Percentiles rank a stretch among this genome's conserved stretches.
These are phyloP conservation scores for Argyresthia albistria DNA, from an alignment of 2,888 invertebrate species.

Conservation along the genomic window DNA sequence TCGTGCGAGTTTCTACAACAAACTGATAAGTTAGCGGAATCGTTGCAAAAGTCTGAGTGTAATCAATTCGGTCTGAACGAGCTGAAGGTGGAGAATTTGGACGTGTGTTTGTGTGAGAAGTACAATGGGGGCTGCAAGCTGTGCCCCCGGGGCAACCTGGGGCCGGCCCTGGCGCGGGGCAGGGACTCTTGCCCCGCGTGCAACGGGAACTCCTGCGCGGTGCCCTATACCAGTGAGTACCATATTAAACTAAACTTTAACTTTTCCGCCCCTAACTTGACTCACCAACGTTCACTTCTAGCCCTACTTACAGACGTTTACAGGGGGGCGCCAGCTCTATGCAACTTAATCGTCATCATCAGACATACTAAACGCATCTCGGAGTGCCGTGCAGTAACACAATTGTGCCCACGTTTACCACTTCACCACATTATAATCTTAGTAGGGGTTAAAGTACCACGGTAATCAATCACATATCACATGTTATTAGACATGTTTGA, in stretches of 20 bases:
- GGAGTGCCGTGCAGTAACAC: too few relatives aligned
- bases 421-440: too few relatives aligned
- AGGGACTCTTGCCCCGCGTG: slow-evolving; percentile 40
- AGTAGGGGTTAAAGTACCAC: too few relatives aligned
- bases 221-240: slow-evolving; percentile 46
- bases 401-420: too few relatives aligned
- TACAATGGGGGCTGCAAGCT: slow-evolving; percentile 62
- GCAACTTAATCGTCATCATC: too few relatives aligned
- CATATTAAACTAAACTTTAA: not conserved
- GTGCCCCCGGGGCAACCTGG: slow-evolving; percentile 35
- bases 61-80: slow-evolving; percentile 53
- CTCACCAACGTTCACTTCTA: too few relatives aligned
- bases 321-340: too few relatives aligned
- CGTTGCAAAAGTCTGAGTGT: slow-evolving; percentile 38
- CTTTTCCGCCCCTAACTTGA: too few relatives aligned
- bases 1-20: slow-evolving; percentile 40
- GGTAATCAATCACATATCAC: too few relatives aligned
- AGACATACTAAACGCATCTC: too few relatives aligned
- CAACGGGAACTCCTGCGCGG: slow-evolving; percentile 32
- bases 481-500: too few relatives aligned
- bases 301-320: too few relatives aligned
- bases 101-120: slow-evolving; percentile 54
- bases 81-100: slow-evolving; percentile 48
- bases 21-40: slow-evolving; percentile 37
- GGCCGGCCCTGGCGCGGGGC: slow-evolving; percentile 36